Base-by-base conservation (phyloP, 2,797 vertebrate genomes). In the Sebastes cheni region DNA sequence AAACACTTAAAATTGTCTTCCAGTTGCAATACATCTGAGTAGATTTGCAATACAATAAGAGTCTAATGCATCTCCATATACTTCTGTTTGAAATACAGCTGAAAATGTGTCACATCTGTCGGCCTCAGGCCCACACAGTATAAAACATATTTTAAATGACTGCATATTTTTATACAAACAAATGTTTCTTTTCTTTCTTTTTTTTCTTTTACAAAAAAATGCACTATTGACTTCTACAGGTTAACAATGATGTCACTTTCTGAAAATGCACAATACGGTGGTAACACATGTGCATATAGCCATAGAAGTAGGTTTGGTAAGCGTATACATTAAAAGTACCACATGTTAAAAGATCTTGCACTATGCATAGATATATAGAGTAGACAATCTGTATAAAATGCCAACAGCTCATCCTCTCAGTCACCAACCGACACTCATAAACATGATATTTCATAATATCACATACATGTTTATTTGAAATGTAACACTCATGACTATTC, bases 161-260 rank as follows among this genome's bases (percentile, higher is more conserved):
- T 82, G 50, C 78, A 81, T 83, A 89, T 88, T 91, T 92, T 92
- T 93, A 87, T 91, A 88, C n/a, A 75, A 79, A 66, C 12, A 74
- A 72, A 67, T 73, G 39, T 52, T 50, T 42, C 14, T 71, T 68
- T 54, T 56, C 5, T 61, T 54, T 62, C 3, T 36, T 67, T 67
- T 67, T 72, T 22, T 55, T 74, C 67, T 73, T 87, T 78, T 68
- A 22, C 29, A 58, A 52, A 72, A 83, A 89, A 91, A 90, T 93
- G 91, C 92, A 93, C 92, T 94, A 86, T 70, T 88, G 81, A 91
- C 88, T 86, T 80, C 72, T 82, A 64, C 67, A 82, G 85, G 89
- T 93, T 86, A 85, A 76, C 62, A 69, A 92, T 92, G 92, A 95
- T 95, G 95, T 95, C 93, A 93, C 87, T 88, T 92, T 91, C 54